Conservation (phyloP, 2,797 vertebrate species). For the Myripristis jacobus region DNA sequence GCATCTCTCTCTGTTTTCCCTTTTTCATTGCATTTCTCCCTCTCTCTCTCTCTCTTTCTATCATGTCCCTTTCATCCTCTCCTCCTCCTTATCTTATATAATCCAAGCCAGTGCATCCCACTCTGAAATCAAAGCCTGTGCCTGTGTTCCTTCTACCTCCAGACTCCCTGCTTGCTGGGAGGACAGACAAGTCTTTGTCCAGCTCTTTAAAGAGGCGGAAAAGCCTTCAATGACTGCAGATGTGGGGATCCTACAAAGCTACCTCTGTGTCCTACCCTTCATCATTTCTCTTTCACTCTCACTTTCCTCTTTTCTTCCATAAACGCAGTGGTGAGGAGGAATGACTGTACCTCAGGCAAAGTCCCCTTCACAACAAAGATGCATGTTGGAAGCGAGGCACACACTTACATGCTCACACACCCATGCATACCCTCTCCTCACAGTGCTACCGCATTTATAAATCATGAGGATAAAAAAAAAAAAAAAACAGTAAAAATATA, state of each 20-base stretch:
- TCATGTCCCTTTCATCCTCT: slow-evolving; percentile 60
- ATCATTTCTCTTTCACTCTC: slow-evolving; percentile 60
- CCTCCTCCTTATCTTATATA: slow-evolving; percentile 71
- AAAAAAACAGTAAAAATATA: slow-evolving; percentile 5
- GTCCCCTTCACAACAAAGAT: slow-evolving; percentile 13
- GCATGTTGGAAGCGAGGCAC: slow-evolving; percentile 14
- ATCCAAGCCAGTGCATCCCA: slow-evolving; percentile 69
- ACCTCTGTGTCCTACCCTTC: slow-evolving; percentile 64
- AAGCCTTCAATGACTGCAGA: slow-evolving; percentile 79
- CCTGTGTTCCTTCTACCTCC: slow-evolving; percentile 67
- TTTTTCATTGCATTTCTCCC: slow-evolving; percentile 28
- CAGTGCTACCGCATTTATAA: slow-evolving; percentile 65
- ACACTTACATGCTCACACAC: slow-evolving; percentile 4
- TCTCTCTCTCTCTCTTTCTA: slow-evolving; percentile 34
- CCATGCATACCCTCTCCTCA: slow-evolving; percentile 21
- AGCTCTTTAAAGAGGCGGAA: slow-evolving; percentile 77
- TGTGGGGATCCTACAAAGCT: slow-evolving; percentile 77
- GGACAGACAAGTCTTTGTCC: slow-evolving; percentile 76
- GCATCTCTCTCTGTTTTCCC: slow-evolving; percentile 31
- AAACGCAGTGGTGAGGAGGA: slow-evolving; percentile 17
- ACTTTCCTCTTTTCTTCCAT: slow-evolving; percentile 19
- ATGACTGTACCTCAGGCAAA: slow-evolving; percentile 17
- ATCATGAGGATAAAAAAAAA: slow-evolving; percentile 60
- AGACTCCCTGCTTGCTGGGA: slow-evolving; percentile 53
- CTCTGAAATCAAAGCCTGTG: slow-evolving; percentile 74